A percentile compares a stretch with the other conserved stretches of the same genome.
Conservation (phyloP, 2,797 vertebrate genomes). For the Mormyrops boulengeri region DNA sequence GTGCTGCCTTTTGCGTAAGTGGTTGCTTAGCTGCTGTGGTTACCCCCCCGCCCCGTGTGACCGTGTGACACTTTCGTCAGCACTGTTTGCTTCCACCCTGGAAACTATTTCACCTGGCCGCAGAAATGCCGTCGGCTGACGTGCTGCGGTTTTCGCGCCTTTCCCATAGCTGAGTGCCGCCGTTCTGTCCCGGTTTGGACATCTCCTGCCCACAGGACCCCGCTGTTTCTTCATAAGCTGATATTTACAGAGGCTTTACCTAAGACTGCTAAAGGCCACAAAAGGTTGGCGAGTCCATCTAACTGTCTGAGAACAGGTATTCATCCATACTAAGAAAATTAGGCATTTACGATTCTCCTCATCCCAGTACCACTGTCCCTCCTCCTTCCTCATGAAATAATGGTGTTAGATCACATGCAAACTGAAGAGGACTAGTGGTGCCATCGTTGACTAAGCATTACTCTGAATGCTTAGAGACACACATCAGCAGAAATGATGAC, state of each 20-base stretch:
- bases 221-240: not conserved
- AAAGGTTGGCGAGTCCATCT: not conserved
- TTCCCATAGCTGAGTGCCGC: not conserved
- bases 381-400: not conserved
- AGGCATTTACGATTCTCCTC: not conserved
- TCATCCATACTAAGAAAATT: not conserved
- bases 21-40: not conserved
- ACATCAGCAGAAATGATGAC: not conserved
- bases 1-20: not conserved
- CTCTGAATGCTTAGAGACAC: not conserved
- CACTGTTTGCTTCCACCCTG: not conserved
- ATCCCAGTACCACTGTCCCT: not conserved
- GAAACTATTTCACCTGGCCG: slow-evolving; percentile 9
- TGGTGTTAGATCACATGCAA: not conserved
- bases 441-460: not conserved
- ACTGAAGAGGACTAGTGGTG: not conserved
- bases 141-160: not conserved
- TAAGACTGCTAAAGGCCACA: not conserved
- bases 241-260: not conserved
- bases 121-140: not conserved
- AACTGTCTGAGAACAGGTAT: not conserved
- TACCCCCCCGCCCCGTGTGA: not conserved
- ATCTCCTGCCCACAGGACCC: not conserved
- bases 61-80: not conserved
- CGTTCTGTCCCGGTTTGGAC: not conserved